Evolutionary conservation across 2,797 vertebrate genomes (phyloP).

Genomic region (Geotrypetes seraphini): DNA sequence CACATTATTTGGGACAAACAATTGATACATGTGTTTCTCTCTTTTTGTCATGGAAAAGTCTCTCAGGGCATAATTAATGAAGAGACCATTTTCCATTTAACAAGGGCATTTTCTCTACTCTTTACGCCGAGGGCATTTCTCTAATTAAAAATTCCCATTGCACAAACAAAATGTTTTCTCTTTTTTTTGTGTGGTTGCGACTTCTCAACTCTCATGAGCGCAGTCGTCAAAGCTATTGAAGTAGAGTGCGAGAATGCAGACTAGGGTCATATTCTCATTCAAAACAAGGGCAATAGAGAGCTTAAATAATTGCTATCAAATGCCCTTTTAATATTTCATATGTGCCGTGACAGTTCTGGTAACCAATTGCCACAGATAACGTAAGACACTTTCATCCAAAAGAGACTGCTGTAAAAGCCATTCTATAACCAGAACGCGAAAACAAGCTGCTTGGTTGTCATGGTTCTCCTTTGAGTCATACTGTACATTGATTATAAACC

Average conservation of each 20-base stretch:
- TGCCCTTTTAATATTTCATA: too few species aligned
- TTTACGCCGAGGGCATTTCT: slow-evolving; percentile 22
- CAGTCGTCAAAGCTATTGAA: slow-evolving; percentile 7
- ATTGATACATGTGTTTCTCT: slow-evolving; percentile 12
- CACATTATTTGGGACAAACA: slow-evolving; percentile 25
- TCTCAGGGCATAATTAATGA: slow-evolving; percentile 48
- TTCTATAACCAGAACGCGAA: too few species aligned
- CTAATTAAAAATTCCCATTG: slow-evolving; percentile 43
- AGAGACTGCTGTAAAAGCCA: too few species aligned
- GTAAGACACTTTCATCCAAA: too few species aligned
- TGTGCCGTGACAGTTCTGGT: too few species aligned
- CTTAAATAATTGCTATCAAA: neutral
- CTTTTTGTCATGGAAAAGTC: slow-evolving; percentile 18
- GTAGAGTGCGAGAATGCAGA: neutral
- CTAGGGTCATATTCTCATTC: slow-evolving; percentile 7
- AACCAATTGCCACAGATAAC: too few species aligned
- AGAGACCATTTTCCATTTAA: slow-evolving; percentile 32
- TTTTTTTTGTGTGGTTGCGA: slow-evolving; percentile 18
- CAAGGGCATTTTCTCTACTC: slow-evolving; percentile 21
- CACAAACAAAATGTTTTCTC: slow-evolving; percentile 24
- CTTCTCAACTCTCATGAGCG: slow-evolving; percentile 15
- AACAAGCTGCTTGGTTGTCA: too few species aligned
- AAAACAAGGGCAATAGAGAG: slow-evolving; percentile 1
- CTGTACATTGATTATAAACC: too few species aligned
- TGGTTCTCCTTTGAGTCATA: too few species aligned